These are phyloP conservation scores for Chionis minor DNA, from an alignment of 2,113 vertebrate genomes.

Conservation along the genomic window DNA sequence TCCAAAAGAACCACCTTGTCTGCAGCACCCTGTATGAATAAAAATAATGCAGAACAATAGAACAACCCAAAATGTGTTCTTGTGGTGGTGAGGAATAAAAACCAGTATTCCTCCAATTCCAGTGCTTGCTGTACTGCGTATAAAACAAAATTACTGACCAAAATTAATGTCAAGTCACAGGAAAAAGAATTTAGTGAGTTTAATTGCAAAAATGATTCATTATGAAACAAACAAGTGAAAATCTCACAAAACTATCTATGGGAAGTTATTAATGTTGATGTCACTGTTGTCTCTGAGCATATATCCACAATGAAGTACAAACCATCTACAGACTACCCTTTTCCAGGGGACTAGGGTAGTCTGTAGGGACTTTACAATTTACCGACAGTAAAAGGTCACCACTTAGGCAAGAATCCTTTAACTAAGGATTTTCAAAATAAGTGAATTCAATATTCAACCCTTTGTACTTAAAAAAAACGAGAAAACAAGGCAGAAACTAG, in stretches of 20 bases:
- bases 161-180: background rate
- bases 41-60: background rate
- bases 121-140: background rate
- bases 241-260: background rate
- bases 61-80: background rate
- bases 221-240: background rate
- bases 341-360: background rate
- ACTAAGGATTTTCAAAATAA: background rate
- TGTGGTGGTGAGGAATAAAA: background rate
- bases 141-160: background rate
- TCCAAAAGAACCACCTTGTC: slow-evolving; percentile 90
- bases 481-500: background rate
- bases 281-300: background rate
- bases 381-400: background rate
- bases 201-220: background rate
- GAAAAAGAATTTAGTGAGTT: background rate
- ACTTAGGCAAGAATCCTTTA: background rate
- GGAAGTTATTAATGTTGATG: background rate
- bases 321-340: background rate
- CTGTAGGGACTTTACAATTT: background rate
- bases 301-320: background rate
- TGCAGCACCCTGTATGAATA: slow-evolving; percentile 77
- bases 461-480: background rate
- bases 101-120: background rate
- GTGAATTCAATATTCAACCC: background rate